phyloP scores from a whole-genome alignment of 2,113 vertebrate genomes.

The Crocuta crocuta region DNA sequence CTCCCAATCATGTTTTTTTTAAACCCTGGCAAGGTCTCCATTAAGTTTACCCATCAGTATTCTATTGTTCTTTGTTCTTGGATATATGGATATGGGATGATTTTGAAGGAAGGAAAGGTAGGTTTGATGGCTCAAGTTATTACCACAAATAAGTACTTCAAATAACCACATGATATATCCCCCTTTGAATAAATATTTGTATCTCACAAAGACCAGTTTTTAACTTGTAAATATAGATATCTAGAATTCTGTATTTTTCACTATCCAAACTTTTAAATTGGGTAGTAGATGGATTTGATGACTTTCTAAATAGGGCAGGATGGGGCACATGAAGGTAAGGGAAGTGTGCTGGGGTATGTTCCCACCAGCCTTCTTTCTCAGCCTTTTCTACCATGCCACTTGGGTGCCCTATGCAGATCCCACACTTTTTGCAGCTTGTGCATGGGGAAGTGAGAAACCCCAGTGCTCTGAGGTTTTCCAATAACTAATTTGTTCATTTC shows the following conservation, averaged over 20 bases:
- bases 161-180: background rate
- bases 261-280: slow-evolving; percentile 7
- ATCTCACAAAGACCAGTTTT: slow-evolving; percentile 7
- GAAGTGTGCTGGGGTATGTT: background rate
- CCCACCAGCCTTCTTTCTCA: background rate
- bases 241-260: slow-evolving; percentile 10
- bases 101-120: slow-evolving; percentile 50
- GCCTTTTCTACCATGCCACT: background rate
- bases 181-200: slow-evolving; percentile 17
- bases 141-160: slow-evolving; percentile 1
- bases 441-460: background rate
- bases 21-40: slow-evolving; percentile 13
- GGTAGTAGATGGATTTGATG: background rate
- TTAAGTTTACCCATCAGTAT: slow-evolving; percentile 16
- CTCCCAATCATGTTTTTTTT: slow-evolving; percentile 2
- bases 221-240: background rate
- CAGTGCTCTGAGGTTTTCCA: background rate
- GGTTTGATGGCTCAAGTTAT: slow-evolving; percentile 13
- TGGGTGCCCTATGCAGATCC: background rate
- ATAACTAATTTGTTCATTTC: background rate
- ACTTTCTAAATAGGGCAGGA: background rate
- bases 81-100: slow-evolving; percentile 10
- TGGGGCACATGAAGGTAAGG: background rate
- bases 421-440: background rate
- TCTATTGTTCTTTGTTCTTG: slow-evolving; percentile 59